Percentiles rank a stretch among this genome's conserved stretches.
Conservation (phyloP, 92 coral and sea anemone species). For the Virgularia gustaviana region DNA sequence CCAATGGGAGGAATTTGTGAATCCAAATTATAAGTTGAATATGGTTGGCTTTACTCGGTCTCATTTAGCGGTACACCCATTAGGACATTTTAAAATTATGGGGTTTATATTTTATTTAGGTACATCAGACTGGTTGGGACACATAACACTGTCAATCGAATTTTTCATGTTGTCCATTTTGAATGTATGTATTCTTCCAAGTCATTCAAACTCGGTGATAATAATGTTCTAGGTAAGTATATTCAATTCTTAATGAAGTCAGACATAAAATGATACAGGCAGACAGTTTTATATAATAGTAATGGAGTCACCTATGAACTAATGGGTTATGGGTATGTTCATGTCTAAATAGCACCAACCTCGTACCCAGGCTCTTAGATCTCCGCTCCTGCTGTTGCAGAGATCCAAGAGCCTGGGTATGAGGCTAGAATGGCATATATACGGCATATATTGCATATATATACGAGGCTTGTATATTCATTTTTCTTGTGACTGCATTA, state of each 20-base stretch:
- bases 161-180: constrained; percentile 92
- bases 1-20: not conserved
- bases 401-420: not conserved
- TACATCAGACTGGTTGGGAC: constrained; percentile 82
- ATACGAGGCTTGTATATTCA: not conserved
- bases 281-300: no score
- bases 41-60: not conserved
- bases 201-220: constrained; percentile 61
- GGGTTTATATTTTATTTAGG: no score
- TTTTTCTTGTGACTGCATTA: not conserved
- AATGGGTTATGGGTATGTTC: no score
- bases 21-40: not conserved
- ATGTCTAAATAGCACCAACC: no score
- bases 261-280: no score
- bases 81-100: no score
- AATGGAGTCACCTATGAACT: no score
- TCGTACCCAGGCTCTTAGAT: not conserved
- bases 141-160: constrained; percentile 85
- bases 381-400: no score
- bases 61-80: no score
- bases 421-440: not conserved
- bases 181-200: constrained; percentile 77
- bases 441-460: not conserved
- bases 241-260: not conserved
- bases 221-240: constrained; percentile 70